Evolutionary conservation across 2,797 vertebrate species (phyloP).

Genomic region (Peromyscus attwateri): DNA sequence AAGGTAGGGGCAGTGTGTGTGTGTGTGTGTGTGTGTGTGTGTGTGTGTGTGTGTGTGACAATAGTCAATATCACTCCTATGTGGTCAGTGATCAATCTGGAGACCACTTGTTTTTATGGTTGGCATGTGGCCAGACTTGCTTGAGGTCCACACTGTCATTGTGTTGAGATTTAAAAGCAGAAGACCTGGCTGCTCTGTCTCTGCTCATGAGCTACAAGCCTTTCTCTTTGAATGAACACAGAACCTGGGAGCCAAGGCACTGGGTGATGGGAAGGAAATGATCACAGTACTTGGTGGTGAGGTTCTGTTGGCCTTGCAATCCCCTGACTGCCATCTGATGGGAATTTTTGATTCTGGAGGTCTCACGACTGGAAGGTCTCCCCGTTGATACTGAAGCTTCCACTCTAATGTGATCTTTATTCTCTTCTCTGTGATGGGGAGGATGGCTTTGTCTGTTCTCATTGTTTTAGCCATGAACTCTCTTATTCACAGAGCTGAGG

Average conservation of each 20-base stretch:
- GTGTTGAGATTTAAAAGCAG: conserved; percentile 12
- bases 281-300: not conserved
- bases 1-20: not conserved
- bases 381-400: not conserved
- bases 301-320: not conserved
- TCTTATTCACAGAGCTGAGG: conserved; percentile 46
- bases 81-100: conserved; percentile 66
- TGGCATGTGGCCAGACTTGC: not conserved
- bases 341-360: not conserved
- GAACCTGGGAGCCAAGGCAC: not conserved
- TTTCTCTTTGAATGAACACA: conserved; percentile 26
- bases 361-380: not conserved
- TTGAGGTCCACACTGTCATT: conserved; percentile 55
- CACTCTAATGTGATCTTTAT: not conserved
- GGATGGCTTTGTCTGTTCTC: conserved; percentile 65
- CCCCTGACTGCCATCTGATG: not conserved
- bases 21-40: no score
- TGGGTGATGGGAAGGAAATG: not conserved
- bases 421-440: conserved; percentile 66
- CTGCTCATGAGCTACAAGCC: not conserved
- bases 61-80: not conserved
- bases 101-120: conserved; percentile 62
- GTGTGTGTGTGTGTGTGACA: no score
- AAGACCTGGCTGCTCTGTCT: not conserved
- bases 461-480: conserved; percentile 53